Evolutionary conservation across 2,888 invertebrate species (phyloP).

Genomic region (Phorcus lineatus): DNA sequence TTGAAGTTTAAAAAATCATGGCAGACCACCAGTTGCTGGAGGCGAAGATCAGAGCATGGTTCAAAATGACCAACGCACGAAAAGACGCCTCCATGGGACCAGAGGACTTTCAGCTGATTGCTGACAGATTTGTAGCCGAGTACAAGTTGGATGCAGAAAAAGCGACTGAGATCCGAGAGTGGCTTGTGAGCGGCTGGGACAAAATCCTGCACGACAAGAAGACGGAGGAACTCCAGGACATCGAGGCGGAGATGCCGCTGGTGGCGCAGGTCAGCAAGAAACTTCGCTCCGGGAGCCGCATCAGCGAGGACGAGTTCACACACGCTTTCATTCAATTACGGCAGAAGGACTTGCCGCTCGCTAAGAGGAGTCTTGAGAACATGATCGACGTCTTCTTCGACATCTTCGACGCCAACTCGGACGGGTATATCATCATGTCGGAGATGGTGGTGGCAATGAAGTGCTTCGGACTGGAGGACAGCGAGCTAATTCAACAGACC

Average conservation of each 20-base stretch:
- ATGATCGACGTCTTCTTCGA: slow-evolving; percentile 58
- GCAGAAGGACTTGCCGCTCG: slow-evolving; percentile 42
- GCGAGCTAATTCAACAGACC: slow-evolving; percentile 45
- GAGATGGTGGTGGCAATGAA: slow-evolving; percentile 53
- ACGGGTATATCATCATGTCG: slow-evolving; percentile 47
- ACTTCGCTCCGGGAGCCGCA: slow-evolving; percentile 43
- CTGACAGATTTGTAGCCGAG: slow-evolving; percentile 51
- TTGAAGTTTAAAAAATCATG: not conserved
- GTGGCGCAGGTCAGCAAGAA: slow-evolving; percentile 44
- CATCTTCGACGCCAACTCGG: slow-evolving; percentile 55
- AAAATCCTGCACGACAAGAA: slow-evolving; percentile 30
- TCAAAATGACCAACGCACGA: slow-evolving; percentile 56
- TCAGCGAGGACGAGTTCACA: slow-evolving; percentile 57
- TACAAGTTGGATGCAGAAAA: slow-evolving; percentile 47
- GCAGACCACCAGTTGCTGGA: not conserved
- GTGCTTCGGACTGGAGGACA: slow-evolving; percentile 57
- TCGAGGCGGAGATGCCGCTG: slow-evolving; percentile 33
- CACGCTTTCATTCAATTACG: slow-evolving; percentile 52
- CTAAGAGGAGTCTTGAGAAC: slow-evolving; percentile 45
- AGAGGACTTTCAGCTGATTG: slow-evolving; percentile 51
- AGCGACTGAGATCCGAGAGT: slow-evolving; percentile 47
- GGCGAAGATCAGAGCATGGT: slow-evolving; percentile 50
- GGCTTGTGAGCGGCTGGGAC: slow-evolving; percentile 58
- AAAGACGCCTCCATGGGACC: slow-evolving; percentile 51
- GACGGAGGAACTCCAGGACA: slow-evolving; percentile 24